Conservation (phyloP, 2,113 vertebrate genomes). For the Canis aureus region DNA sequence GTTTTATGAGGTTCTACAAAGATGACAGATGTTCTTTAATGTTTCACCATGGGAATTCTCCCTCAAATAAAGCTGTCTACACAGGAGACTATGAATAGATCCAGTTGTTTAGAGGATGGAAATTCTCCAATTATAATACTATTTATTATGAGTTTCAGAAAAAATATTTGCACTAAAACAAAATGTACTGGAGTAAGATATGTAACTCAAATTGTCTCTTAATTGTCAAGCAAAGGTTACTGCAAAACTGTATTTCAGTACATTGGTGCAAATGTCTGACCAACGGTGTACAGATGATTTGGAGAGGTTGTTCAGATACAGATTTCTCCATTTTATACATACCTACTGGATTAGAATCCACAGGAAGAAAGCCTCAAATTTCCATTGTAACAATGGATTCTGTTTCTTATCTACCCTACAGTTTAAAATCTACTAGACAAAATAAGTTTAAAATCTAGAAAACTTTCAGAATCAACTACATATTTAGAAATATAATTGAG, state of each 20-base stretch:
- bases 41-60: slow-evolving; percentile 42
- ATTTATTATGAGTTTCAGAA: slow-evolving; percentile 62
- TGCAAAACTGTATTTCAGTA: background rate
- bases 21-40: slow-evolving; percentile 73
- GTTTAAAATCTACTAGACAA: background rate
- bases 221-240: background rate
- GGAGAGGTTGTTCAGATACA: background rate
- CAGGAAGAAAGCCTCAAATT: background rate
- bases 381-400: background rate
- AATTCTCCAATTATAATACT: slow-evolving; percentile 47
- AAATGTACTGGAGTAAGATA: background rate
- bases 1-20: slow-evolving; percentile 71
- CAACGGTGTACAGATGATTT: rapidly evolving
- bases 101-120: slow-evolving; percentile 30
- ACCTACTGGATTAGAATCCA: background rate
- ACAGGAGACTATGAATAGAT: slow-evolving; percentile 61
- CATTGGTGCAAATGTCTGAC: background rate
- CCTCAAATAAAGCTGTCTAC: slow-evolving; percentile 6
- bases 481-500: background rate
- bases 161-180: slow-evolving; percentile 57
- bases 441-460: background rate
- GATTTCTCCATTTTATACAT: background rate
- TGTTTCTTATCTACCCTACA: background rate
- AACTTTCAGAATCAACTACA: background rate
- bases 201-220: slow-evolving; percentile 53